Conservation (phyloP, 2,797 vertebrate species). For the Kryptolebias ocellatus region DNA sequence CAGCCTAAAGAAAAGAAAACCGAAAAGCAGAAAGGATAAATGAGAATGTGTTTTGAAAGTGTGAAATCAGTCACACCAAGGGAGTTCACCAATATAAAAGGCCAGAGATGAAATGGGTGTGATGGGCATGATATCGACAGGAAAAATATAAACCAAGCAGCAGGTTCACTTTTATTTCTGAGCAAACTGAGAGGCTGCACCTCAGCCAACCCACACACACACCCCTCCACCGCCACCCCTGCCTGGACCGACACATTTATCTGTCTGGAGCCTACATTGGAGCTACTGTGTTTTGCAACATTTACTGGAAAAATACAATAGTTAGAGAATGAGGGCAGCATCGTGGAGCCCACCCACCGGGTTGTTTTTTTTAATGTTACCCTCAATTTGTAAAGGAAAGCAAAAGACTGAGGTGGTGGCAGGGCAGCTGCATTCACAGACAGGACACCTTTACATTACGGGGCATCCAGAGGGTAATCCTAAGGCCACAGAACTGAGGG, state of each 20-base stretch:
- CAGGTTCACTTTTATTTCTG: conserved; percentile 24
- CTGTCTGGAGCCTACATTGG: conserved; percentile 73
- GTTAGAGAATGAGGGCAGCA: conserved; percentile 56
- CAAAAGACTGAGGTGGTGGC: conserved; percentile 63
- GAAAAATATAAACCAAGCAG: conserved; percentile 63
- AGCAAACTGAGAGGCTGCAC: conserved; percentile 1
- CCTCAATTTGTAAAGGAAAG: conserved; percentile 63
- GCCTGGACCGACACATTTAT: conserved; percentile 65
- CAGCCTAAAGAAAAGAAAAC: background rate
- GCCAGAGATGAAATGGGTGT: conserved; percentile 21
- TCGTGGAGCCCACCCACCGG: conserved; percentile 71
- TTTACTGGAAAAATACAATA: conserved; percentile 77
- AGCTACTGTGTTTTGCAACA: conserved; percentile 63
- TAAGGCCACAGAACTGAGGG: conserved; percentile 59
- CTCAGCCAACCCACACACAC: background rate
- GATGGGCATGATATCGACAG: conserved; percentile 32
- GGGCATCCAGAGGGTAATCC: conserved; percentile 67
- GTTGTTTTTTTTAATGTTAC: conserved; percentile 69
- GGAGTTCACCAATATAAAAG: conserved; percentile 13
- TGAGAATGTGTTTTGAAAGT: conserved; percentile 22
- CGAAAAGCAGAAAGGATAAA: background rate
- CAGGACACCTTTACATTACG: conserved; percentile 68
- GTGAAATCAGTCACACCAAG: conserved; percentile 19
- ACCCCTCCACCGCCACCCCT: background rate
- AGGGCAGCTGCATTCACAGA: conserved; percentile 77